These are phyloP conservation scores for Chesias legatella DNA, from an alignment of 2,888 invertebrate genomes.

Conservation along the genomic window DNA sequence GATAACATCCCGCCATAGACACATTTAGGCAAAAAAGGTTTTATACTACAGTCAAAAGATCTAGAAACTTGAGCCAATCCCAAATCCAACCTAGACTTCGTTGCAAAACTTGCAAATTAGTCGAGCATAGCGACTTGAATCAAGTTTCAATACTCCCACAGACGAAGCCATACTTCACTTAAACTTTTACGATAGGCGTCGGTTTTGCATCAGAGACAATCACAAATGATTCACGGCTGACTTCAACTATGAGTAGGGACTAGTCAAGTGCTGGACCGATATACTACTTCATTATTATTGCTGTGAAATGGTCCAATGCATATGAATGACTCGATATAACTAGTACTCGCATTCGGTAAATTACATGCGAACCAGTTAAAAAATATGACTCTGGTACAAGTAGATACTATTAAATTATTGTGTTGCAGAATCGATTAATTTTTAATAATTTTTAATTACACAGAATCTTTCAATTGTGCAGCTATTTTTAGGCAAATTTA, in stretches of 20 bases:
- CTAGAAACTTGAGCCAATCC: neutral
- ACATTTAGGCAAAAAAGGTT: no score
- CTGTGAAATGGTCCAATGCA: slow-evolving; percentile 11
- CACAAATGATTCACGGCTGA: slow-evolving; percentile 30
- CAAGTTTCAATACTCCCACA: neutral
- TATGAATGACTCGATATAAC: slow-evolving; percentile 11
- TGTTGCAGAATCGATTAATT: no score
- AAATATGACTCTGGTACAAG: no score
- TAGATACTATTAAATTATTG: no score
- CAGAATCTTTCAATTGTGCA: no score
- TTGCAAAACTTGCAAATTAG: neutral
- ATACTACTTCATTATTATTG: slow-evolving; percentile 20
- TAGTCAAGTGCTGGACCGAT: slow-evolving; percentile 16
- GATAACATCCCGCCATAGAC: no score
- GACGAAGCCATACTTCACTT: no score
- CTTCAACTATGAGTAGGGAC: slow-evolving; percentile 2
- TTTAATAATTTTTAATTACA: no score
- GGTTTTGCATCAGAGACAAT: slow-evolving; percentile 5
- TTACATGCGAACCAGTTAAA: no score
- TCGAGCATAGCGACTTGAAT: neutral
- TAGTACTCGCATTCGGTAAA: slow-evolving; percentile 2
- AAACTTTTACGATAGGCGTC: no score
- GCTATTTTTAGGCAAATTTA: no score
- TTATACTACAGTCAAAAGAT: no score
- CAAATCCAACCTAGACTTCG: neutral